These are phyloP conservation scores for Pemphredon lugubris DNA, from an alignment of 2,888 invertebrate genomes.

Conservation along the genomic window DNA sequence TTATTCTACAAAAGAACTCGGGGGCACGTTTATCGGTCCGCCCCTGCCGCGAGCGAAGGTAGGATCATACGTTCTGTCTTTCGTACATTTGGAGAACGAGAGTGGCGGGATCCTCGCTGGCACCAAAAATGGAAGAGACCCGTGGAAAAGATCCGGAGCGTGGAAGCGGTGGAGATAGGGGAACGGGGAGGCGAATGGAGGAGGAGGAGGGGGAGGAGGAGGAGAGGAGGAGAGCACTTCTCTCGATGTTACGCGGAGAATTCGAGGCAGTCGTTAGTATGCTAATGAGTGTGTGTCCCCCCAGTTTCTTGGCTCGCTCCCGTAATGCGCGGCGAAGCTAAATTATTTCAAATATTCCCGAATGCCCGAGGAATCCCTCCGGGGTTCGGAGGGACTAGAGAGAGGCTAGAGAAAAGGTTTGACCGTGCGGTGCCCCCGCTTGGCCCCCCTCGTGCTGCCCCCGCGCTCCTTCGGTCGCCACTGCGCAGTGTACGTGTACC, in stretches of 20 bases:
- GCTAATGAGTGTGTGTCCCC: slow-evolving; percentile 77
- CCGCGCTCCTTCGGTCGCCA: too few relatives aligned
- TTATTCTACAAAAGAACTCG: background rate
- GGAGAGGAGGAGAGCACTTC: slow-evolving; percentile 36
- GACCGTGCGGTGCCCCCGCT: too few relatives aligned
- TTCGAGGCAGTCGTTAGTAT: slow-evolving; percentile 79
- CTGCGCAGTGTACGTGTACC: slow-evolving; percentile 8
- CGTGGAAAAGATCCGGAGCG: slow-evolving; percentile 42
- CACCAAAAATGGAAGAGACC: slow-evolving; percentile 62
- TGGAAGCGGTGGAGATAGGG: slow-evolving; percentile 12
- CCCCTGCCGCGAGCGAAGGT: slow-evolving; percentile 22
- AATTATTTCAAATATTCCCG: slow-evolving; percentile 76
- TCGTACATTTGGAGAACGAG: slow-evolving; percentile 36
- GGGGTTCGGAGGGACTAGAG: too few relatives aligned
- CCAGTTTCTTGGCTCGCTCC: slow-evolving; percentile 52
- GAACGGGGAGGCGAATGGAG: slow-evolving; percentile 7
- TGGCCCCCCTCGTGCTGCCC: too few relatives aligned
- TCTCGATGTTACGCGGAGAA: slow-evolving; percentile 72
- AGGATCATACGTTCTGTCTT: slow-evolving; percentile 49
- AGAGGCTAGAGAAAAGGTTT: background rate
- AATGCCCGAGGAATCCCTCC: slow-evolving; percentile 22
- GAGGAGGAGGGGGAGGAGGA: slow-evolving; percentile 5
- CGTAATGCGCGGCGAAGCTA: slow-evolving; percentile 62
- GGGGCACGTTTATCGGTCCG: slow-evolving; percentile 16
- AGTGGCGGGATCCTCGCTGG: slow-evolving; percentile 12